A percentile compares a stretch with the other conserved stretches of the same genome.
Evolutionary conservation across 2,888 invertebrate species (phyloP).

Genomic region (Phengaris alcon): DNA sequence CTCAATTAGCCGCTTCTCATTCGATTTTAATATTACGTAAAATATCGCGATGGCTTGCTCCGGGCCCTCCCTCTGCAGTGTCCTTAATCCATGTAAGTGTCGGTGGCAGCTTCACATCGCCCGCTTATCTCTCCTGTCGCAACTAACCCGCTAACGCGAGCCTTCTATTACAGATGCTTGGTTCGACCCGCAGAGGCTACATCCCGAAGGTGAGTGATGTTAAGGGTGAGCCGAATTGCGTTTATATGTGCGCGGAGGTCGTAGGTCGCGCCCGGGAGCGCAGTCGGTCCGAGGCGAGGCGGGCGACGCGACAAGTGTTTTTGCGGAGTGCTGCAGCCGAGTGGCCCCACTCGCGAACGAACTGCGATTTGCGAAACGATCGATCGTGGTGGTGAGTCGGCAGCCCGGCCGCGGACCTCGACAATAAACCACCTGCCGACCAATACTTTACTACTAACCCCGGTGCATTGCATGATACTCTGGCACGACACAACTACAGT

Average conservation of each 20-base stretch:
- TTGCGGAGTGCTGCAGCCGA: slow-evolving; percentile 32
- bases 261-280: slow-evolving; percentile 36
- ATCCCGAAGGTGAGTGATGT: slow-evolving; percentile 90
- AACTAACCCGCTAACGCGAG: slow-evolving; percentile 78
- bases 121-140: slow-evolving; percentile 67
- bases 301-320: slow-evolving; percentile 45
- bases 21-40: slow-evolving; percentile 67
- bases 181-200: slow-evolving; percentile 95
- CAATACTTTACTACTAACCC: slow-evolving; percentile 3
- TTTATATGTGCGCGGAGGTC: slow-evolving; percentile 51
- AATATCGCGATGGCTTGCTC: slow-evolving; percentile 69
- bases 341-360: slow-evolving; percentile 28
- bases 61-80: slow-evolving; percentile 73
- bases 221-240: slow-evolving; percentile 44
- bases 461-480: slow-evolving; percentile 7
- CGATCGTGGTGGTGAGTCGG: slow-evolving; percentile 40
- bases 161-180: slow-evolving; percentile 92
- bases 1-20: slow-evolving; percentile 62
- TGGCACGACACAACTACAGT: slow-evolving; percentile 31
- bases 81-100: slow-evolving; percentile 73
- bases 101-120: slow-evolving; percentile 47
- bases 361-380: slow-evolving; percentile 32
- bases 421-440: slow-evolving; percentile 29
- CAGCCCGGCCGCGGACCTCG: slow-evolving; percentile 36
- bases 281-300: slow-evolving; percentile 34